Evolutionary conservation across 2,797 vertebrate species (phyloP).

Genomic region (Epinephelus awoara): DNA sequence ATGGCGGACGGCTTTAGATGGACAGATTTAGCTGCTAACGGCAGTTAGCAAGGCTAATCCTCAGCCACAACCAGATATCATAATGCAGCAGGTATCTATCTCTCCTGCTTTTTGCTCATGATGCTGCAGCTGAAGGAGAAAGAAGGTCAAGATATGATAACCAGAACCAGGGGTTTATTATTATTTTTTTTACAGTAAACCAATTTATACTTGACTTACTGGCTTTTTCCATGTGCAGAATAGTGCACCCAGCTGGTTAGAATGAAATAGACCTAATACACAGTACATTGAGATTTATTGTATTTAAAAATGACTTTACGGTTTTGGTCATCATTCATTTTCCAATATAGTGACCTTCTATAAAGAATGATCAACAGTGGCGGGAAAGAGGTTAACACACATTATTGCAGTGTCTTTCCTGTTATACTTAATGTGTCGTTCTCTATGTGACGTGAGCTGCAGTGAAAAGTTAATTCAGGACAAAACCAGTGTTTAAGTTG

Average conservation of each 20-base stretch:
- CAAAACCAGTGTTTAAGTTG: background rate
- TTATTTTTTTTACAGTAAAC: constrained; percentile 8
- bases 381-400: background rate
- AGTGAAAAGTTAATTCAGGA: constrained; percentile 23
- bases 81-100: constrained; percentile 14
- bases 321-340: background rate
- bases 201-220: background rate
- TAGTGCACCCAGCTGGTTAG: background rate
- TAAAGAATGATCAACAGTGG: too few relatives aligned
- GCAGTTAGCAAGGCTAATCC: constrained; percentile 30
- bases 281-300: background rate
- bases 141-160: background rate
- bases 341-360: background rate
- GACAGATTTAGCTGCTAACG: constrained; percentile 45
- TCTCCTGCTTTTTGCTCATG: constrained; percentile 18
- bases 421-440: background rate
- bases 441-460: background rate
- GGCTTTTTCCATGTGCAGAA: constrained; percentile 8
- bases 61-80: background rate
- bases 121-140: constrained; percentile 24
- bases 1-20: constrained; percentile 16
- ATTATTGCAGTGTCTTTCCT: background rate
- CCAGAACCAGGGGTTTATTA: background rate
- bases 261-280: too few relatives aligned
- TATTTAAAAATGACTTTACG: background rate